A percentile compares a stretch with the other conserved stretches of the same genome.
phyloP scores from a whole-genome alignment of 2,797 vertebrate genomes.

The Knipowitschia caucasica region DNA sequence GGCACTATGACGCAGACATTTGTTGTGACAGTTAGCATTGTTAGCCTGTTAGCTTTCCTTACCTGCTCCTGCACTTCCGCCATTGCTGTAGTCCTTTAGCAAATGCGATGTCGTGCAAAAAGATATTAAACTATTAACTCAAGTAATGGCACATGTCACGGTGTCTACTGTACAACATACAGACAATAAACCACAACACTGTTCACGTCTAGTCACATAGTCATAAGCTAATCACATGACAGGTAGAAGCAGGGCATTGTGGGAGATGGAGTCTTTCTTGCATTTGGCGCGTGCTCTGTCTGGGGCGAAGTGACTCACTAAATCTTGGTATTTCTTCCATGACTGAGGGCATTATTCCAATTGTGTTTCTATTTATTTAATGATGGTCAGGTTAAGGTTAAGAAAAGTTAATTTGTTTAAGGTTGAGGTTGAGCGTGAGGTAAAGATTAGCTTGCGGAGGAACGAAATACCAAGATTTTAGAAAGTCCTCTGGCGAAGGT shows the following conservation, averaged over 20 bases:
- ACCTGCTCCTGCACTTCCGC: slow-evolving; percentile 86
- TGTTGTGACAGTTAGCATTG: slow-evolving; percentile 45
- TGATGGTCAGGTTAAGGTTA: too few species aligned
- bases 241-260: slow-evolving; percentile 45
- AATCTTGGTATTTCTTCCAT: too few species aligned
- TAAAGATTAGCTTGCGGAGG: too few species aligned
- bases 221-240: slow-evolving; percentile 77
- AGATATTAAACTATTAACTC: neutral
- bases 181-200: slow-evolving; percentile 18
- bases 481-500: too few species aligned
- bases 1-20: neutral
- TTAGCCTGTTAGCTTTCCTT: slow-evolving; percentile 61
- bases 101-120: neutral
- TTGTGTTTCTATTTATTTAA: too few species aligned
- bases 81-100: slow-evolving; percentile 63
- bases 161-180: neutral
- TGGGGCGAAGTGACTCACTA: too few species aligned
- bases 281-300: rapidly evolving
- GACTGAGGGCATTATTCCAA: too few species aligned
- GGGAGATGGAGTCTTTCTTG: slow-evolving; percentile 79
- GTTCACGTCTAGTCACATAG: slow-evolving; percentile 37
- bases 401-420: too few species aligned
- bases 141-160: neutral
- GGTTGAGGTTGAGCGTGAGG: too few species aligned
- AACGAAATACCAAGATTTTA: too few species aligned